Evolutionary conservation across 2,888 invertebrate genomes (phyloP), one percentile per base, ranked within the genome.

Genomic region (Bombyx huttoni): DNA sequence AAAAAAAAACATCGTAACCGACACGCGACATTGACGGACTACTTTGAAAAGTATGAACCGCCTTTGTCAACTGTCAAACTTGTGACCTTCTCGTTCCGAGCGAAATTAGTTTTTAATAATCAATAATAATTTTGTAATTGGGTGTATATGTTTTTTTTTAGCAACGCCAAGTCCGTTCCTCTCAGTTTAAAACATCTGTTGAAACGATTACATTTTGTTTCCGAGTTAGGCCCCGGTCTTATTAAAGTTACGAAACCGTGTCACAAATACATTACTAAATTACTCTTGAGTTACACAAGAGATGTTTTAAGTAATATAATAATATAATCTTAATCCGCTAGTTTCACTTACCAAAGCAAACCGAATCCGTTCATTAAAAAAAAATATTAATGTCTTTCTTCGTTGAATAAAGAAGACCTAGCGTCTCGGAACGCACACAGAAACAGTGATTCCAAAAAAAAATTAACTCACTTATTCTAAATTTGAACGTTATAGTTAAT

Each of bases 281-380:
- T 10, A 40, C 8, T 40, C 12, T 8, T 3, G 5, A 24, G 24
- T 24, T 24, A 24, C 24, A 24, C 5, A 24, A 24, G 24, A 24
- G 24, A 3, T 3, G 24, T 24, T 24, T 24, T 24, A 24, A 24
- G 24, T 24, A 24, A 24, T 24, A 24, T 5, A n/a, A n/a, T 48
- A 48, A 48, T 12, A 48, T n/a, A n/a, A 14, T 40, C 40, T 40
- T 12, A 40, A 40, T 10, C 40, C 8, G 33, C 13, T 33, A 48
- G 48, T 48, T 48, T 48, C 34, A 79, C 87, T 86, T 58, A 88
- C 87, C 87, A 87, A 73, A 86, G 82, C 68, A 86, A 83, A 63
- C 85, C 84, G 79, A 87, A 87, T 86, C 81, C 85, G 78, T 83
- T 84, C 87, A 87, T 88, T 74, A 83, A 85, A 76, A 69, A 62